A percentile compares a stretch with the other conserved stretches of the same genome.
Evolutionary conservation across 1,140 invertebrate species (phyloP).

Genomic region (Bombus turneri): DNA sequence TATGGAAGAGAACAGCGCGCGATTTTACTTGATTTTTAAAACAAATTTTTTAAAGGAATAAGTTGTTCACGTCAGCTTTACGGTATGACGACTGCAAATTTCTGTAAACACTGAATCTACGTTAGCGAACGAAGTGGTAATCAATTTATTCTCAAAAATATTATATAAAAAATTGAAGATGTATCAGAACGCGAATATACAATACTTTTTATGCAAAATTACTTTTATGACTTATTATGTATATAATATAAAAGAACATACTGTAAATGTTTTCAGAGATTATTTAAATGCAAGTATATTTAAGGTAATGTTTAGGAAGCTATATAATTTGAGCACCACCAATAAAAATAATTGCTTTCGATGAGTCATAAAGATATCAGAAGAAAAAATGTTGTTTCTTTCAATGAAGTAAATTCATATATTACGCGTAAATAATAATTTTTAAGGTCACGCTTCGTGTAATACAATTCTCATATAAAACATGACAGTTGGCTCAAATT

Average conservation of each 20-base stretch:
- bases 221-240: not conserved
- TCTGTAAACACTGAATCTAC: not conserved
- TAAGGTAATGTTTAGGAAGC: not conserved
- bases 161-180: not conserved
- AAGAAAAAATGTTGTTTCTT: not conserved
- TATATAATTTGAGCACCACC: not conserved
- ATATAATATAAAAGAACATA: not conserved
- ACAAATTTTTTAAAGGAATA: not conserved
- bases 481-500: too few species aligned
- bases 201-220: not conserved
- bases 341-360: not conserved
- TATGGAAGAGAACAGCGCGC: not conserved
- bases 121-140: not conserved
- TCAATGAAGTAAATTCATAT: not conserved
- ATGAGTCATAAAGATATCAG: not conserved
- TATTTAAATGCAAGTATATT: not conserved
- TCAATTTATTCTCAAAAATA: not conserved
- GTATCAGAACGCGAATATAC: too few species aligned
- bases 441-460: too few species aligned
- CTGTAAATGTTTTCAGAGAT: not conserved
- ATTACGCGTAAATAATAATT: too few species aligned
- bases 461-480: too few species aligned
- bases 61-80: not conserved
- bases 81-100: not conserved
- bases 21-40: slow-evolving; percentile 10